Conservation (phyloP, 2,888 invertebrate species). For the Rhimphoctona megacephalus region DNA sequence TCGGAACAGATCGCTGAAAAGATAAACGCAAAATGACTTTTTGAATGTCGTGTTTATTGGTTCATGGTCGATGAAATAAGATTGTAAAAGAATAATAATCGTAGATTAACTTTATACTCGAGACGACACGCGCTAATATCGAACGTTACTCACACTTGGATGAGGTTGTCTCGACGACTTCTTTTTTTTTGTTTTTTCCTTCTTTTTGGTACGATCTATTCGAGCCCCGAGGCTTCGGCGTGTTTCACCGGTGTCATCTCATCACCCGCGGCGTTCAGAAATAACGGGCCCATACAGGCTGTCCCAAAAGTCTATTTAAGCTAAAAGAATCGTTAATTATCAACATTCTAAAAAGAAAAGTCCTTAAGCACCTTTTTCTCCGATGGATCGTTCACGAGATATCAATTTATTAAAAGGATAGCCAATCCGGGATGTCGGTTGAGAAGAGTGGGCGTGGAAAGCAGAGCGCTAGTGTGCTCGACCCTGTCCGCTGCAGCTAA, state of each 20-base stretch:
- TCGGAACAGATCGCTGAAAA: not conserved
- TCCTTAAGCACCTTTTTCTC: not conserved
- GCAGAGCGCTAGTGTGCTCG: too few relatives aligned
- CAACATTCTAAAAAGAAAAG: not conserved
- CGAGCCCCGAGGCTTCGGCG: constrained; percentile 5
- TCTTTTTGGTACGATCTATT: constrained; percentile 1
- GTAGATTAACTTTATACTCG: constrained; percentile 61
- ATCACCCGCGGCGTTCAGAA: constrained; percentile 35
- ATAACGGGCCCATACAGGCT: constrained; percentile 31
- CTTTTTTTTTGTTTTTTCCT: not conserved
- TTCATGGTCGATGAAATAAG: constrained; percentile 18
- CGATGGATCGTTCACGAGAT: not conserved
- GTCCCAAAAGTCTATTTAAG: not conserved
- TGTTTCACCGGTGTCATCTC: constrained; percentile 19
- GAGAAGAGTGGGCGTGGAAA: not conserved
- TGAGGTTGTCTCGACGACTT: constrained; percentile 60
- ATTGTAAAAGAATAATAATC: constrained; percentile 58
- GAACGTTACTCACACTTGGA: not conserved
- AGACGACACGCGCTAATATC: constrained; percentile 28
- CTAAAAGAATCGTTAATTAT: too few relatives aligned
- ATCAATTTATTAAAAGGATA: not conserved
- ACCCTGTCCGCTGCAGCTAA: too few relatives aligned
- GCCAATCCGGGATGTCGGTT: not conserved
- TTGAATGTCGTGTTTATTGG: constrained; percentile 1
- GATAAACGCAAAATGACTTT: not conserved